phyloP scores from a whole-genome alignment of 2,797 vertebrate species.

The Sebastes matsubarae region DNA sequence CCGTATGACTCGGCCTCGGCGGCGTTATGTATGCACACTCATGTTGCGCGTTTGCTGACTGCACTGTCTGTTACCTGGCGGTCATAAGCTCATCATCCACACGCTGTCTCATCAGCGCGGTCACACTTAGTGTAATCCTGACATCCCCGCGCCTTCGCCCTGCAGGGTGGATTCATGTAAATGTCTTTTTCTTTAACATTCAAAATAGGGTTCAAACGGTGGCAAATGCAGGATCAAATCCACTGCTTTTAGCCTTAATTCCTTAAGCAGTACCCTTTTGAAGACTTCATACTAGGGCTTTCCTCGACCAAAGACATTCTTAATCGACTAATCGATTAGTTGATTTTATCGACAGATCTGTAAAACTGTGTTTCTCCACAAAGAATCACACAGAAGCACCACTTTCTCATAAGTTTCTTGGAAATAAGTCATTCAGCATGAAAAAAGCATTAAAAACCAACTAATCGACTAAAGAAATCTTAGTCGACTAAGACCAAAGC shows the following conservation, averaged over 20 bases:
- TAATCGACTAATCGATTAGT: too few relatives aligned
- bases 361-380: too few relatives aligned
- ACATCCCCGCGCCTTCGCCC: slow-evolving; percentile 20
- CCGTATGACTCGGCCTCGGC: slow-evolving; percentile 19
- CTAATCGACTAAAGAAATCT: too few relatives aligned
- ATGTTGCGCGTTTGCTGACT: slow-evolving; percentile 21
- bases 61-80: slow-evolving; percentile 54
- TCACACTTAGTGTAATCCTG: slow-evolving; percentile 63
- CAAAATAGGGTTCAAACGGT: slow-evolving; percentile 9
- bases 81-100: slow-evolving; percentile 63
- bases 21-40: not conserved
- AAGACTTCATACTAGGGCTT: not conserved
- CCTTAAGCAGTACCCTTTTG: not conserved
- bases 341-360: too few relatives aligned
- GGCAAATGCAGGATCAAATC: slow-evolving; percentile 10
- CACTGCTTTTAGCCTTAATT: not conserved
- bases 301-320: too few relatives aligned
- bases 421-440: too few relatives aligned
- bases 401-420: too few relatives aligned
- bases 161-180: slow-evolving; percentile 29
- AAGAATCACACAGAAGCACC: too few relatives aligned
- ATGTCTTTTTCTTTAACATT: slow-evolving; percentile 5
- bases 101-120: slow-evolving; percentile 52
- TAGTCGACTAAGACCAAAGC: too few relatives aligned
- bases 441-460: too few relatives aligned